phyloP scores from a whole-genome alignment of 2,888 invertebrate species.

The Acleris cristana region DNA sequence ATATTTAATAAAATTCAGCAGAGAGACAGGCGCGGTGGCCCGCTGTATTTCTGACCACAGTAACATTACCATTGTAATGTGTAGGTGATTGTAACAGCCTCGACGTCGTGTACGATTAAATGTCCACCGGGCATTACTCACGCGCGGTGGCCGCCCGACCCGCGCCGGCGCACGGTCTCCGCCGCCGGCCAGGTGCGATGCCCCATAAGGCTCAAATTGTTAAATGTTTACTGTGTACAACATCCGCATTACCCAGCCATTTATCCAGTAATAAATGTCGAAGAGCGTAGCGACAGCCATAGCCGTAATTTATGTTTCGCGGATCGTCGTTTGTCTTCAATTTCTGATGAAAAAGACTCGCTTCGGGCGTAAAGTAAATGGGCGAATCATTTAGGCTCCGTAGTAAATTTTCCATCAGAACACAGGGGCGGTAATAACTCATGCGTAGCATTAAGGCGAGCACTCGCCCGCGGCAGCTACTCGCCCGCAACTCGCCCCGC shows the following conservation, averaged over 20 bases:
- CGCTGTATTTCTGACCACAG: not conserved
- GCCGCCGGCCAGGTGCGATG: not conserved
- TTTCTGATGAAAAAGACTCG: constrained; percentile 2
- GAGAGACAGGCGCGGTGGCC: not conserved
- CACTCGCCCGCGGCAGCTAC: constrained; percentile 16
- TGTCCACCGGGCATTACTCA: not conserved
- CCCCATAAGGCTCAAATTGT: no score
- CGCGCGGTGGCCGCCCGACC: not conserved
- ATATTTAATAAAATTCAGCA: not conserved
- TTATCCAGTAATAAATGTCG: not conserved
- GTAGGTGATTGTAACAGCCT: no score
- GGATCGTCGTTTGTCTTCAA: constrained; percentile 15
- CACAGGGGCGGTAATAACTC: constrained; percentile 21
- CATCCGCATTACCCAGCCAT: not conserved
- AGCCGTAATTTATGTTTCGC: constrained; percentile 11
- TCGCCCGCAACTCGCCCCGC: constrained; percentile 13
- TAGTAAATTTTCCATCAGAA: constrained; percentile 22
- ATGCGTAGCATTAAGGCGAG: constrained; percentile 7
- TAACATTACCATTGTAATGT: no score
- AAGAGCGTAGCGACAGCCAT: not conserved
- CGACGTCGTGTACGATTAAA: not conserved
- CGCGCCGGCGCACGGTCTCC: not conserved
- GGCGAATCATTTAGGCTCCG: constrained; percentile 28
- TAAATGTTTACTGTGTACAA: no score
- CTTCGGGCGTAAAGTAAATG: constrained; percentile 10